Conservation (phyloP, 2,113 vertebrate species). For the Prunella himalayana region DNA sequence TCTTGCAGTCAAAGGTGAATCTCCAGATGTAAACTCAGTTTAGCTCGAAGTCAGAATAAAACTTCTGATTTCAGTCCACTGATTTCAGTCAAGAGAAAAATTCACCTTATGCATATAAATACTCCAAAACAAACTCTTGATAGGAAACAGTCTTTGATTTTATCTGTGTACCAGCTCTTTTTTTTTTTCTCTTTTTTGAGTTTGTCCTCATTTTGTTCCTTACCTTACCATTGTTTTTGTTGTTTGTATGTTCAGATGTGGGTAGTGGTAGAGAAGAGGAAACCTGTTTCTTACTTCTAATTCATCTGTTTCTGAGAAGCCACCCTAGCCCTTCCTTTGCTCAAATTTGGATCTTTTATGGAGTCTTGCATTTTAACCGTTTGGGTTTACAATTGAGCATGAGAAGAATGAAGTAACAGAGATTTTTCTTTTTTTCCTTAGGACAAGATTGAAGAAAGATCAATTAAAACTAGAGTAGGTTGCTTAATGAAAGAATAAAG, state of each 20-base stretch:
- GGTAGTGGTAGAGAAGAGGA: slow-evolving; percentile 67
- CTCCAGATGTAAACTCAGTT: not conserved
- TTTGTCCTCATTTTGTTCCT: slow-evolving; percentile 65
- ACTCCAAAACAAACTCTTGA: slow-evolving; percentile 59
- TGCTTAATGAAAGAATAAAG: not conserved
- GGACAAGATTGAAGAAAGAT: not conserved
- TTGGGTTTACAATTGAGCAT: not conserved
- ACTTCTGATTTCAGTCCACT: not conserved
- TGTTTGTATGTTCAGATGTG: slow-evolving; percentile 73
- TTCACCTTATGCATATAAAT: not conserved
- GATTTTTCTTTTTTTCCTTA: not conserved
- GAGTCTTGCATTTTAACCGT: not conserved
- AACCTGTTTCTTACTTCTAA: slow-evolving; percentile 48
- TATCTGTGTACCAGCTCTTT: slow-evolving; percentile 52
- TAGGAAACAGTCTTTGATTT: slow-evolving; percentile 69
- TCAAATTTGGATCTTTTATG: slow-evolving; percentile 29
- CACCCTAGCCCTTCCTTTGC: slow-evolving; percentile 33
- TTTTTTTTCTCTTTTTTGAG: not conserved
- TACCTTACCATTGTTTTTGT: slow-evolving; percentile 52
- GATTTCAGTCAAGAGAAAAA: not conserved
- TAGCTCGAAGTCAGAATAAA: not conserved
- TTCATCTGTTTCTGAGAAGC: slow-evolving; percentile 54
- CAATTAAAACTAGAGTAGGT: not conserved
- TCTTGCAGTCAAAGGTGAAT: not conserved
- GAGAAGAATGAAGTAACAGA: not conserved